Evolutionary conservation across 2,113 vertebrate species (phyloP), one percentile per base, ranked within the genome.

Genomic region (Tichodroma muraria): DNA sequence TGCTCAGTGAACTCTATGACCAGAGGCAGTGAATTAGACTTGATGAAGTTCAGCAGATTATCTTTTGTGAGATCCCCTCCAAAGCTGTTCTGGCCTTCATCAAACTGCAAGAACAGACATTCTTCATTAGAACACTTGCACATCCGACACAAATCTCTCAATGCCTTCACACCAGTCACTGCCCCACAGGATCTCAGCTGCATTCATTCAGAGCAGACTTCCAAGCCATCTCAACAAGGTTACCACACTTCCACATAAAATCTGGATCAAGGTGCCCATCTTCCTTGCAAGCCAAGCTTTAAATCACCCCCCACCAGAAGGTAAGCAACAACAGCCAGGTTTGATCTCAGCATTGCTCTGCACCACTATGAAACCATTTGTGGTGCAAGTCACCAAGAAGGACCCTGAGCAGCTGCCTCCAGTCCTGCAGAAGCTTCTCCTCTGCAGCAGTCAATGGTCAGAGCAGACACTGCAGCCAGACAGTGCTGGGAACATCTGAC

Each of bases 1-100:
- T 99, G 99, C 88, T 99, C 99, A 0, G 99, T 99, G 97, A 99
- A 99, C 97, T 99, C 99, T 5, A 99, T 99, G 96, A 99, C 99
- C 93, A 99, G 97, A 35, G 99, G 99, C 80, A 99, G 97, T 79
- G 99, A 98, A 97, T 99, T 99, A 89, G 98, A 94, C 96, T 98
- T 99, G 97, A 99, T 97, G 93, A 99, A 99, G 87, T 97, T 97
- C 94, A 99, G 80, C 37, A 99, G 95, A 9, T 97, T 98, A 21
- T 99, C 99, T 94, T 99, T 99, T 66, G 96, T 99, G 88, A 99
- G 20, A 54, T 99, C 99, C 19, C 99, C 99, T 57, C 99, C 98
- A 15, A 99, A 99, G 83, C 97, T 98, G 86, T 99, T 99, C 21
- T 98, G 98, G 12, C 99, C 99, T 96, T 99, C 99, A 22, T 99